Conservation (phyloP, 2,888 invertebrate species). For the Conchocele bisecta region DNA sequence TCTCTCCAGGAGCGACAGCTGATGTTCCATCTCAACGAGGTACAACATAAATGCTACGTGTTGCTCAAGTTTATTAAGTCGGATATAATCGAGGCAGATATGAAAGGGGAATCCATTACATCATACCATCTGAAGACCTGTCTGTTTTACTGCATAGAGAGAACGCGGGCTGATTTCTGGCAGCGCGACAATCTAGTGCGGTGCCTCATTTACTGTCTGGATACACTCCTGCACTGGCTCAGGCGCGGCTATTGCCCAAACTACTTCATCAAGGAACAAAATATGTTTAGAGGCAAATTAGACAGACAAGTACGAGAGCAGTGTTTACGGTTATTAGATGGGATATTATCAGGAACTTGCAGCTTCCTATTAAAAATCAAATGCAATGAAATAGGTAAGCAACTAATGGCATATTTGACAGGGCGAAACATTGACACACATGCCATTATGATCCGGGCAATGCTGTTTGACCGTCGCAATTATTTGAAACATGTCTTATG, state of each 20-base stretch:
- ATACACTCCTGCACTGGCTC: constrained; percentile 1
- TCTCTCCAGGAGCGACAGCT: constrained; percentile 24
- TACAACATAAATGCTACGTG: constrained; percentile 29
- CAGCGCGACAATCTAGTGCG: neutral
- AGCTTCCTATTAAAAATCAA: too few relatives aligned
- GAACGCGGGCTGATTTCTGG: neutral
- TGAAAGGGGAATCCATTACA: constrained; percentile 10
- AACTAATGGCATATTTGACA: too few relatives aligned
- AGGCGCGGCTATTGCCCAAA: constrained; percentile 15
- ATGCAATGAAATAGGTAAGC: too few relatives aligned
- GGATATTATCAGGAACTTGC: too few relatives aligned
- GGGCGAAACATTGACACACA: too few relatives aligned
- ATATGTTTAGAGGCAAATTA: constrained; percentile 10
- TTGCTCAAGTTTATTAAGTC: constrained; percentile 24
- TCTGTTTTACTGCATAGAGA: constrained; percentile 26
- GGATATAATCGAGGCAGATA: neutral
- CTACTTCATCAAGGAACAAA: constrained; percentile 30
- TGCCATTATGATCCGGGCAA: too few relatives aligned
- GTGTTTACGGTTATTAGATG: too few relatives aligned
- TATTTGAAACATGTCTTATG: too few relatives aligned
- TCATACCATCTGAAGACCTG: constrained; percentile 37
- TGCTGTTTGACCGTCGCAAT: too few relatives aligned
- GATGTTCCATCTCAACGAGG: constrained; percentile 11
- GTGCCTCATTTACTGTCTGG: constrained; percentile 3
- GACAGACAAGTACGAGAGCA: too few relatives aligned